Evolutionary conservation across 2,888 invertebrate species (phyloP), one percentile per base, ranked within the genome.

Genomic region (Phorcus lineatus): DNA sequence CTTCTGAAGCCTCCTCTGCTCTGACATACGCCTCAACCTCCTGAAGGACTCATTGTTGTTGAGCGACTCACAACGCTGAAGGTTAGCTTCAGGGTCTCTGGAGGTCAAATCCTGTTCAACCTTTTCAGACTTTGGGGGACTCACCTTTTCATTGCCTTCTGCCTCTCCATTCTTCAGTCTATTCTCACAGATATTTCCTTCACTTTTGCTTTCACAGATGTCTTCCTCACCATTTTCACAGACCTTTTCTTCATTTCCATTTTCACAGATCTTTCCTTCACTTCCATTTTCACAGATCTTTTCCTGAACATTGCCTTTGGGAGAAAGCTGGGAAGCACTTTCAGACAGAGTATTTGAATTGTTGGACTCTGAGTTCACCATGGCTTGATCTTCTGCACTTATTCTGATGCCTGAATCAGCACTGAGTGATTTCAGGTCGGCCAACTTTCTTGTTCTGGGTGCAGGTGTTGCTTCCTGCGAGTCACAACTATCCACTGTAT

Each of bases 371-470:
- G 47, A 47, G 47, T 47, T 47, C 7, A 47, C 47, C 47, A 47
- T 47, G 47, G 47, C 4, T 47, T 47, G 47, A 47, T 31, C 70
- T 36, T 70, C 70, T 17, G 70, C 28, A 70, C 70, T 36, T 40
- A 70, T 40, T 36, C 40, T 70, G 70, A 70, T 70, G n/a, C 70
- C 70, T n/a, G 70, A 70, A 70, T 70, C 70, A n/a, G 70, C 70
- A 70, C 70, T 70, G 28, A 70, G 36, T 36, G 70, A 70, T n/a
- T 70, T 70, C 70, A 31, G 28, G 70, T 70, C 70, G 2, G 40
- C 70, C 13, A 70, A 70, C 40, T 36, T 70, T 19, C 57, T 57
- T 57, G 22, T 24, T 57, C 24, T 57, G 1, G 57, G 57, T 24
- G 47, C 47, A 47, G 47, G 47, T 47, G 9, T 4, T 11, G 11